Base-by-base conservation (phyloP, 2,888 invertebrate genomes). In the Caenorhabditis sp. region DNA sequence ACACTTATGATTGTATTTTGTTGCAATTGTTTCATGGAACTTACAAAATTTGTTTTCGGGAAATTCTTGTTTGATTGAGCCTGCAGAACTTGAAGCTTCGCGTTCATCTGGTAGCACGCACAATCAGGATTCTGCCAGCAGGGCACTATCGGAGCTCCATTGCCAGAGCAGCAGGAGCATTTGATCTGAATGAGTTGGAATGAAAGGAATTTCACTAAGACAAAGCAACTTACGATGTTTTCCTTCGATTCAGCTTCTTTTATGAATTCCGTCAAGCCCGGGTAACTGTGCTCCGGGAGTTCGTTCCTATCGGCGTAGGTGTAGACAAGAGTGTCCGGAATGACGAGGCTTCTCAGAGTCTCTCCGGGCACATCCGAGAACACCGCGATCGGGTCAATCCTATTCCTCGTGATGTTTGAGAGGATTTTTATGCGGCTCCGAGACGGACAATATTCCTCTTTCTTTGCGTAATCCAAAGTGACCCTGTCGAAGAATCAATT, bases 111-210 rank as follows among this genome's bases (percentile, higher is more conserved):
- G 30, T 45, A 56, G 50, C 66, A 68, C 9, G 26, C 13, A 11
- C 66, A 68, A 15, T 58, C 48, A 2, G 27, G 30, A 7, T 68
- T 68, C 17, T 39, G 20, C 30, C 46, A 68, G 32, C 66, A 68
- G 13, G 27, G 39, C 13, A 41, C 43, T 2, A 68, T 43, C 0
- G 56, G 22, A n/a, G n/a, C n/a, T n/a, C n/a, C n/a, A n/a, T 43
- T 50, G 1, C n/a, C 8, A 5, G 22, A 39, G 35, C 66, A 58
- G 15, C 66, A 68, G 6, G 41, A n/a, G 30, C 66, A 68, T 15
- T 17, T 41, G 11, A 68, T 30, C 66, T 68, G 41, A 30, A 56
- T 22, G 8, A 20, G 26, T 39, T 26, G 7, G 7, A 11, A 8
- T 20, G n/a, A 24, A 26, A 32, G 43, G 6, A n/a, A 11, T 32